Base-by-base conservation (phyloP, 2,797 vertebrate genomes). In the Leuciscus waleckii region DNA sequence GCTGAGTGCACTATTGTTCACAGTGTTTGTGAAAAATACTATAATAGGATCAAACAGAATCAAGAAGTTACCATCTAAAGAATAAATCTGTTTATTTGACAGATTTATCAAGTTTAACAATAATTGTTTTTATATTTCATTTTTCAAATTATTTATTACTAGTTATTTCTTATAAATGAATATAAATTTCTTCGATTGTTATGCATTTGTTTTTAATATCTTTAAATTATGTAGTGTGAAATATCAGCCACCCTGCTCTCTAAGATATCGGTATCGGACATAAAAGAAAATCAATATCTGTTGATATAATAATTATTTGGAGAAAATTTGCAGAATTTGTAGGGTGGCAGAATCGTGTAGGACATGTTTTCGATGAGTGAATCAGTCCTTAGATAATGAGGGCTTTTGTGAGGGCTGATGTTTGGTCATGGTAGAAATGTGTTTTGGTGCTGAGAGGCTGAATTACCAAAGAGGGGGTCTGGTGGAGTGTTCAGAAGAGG, bases 401-500 rank as follows among this genome's bases (percentile, higher is more conserved):
- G 26, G 43, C 3, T 67, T 76, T 87, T 83, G 9, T 67, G 32
- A 70, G 32, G 54, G 49, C 69, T 79, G 49, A 80, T 85, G 43
- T 84, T 58, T 71, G 83, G 85, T 77, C 82, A 85, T 77, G 86
- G 63, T 73, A 74, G 81, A 70, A 51, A 79, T 84, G 82, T 87
- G 86, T 87, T 89, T 82, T 85, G 79, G 75, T 86, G 84, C 81
- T 79, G 69, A 83, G 79, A 79, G 74, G 51, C 77, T 54, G 79
- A 86, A 86, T 83, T 84, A 86, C 80, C 32, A 63, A 80, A 85
- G 63, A 85, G 58, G 71, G 67, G 71, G 49, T 65, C 65, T 85
- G 86, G 80, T 85, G 83, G 75, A 87, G 82, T 73, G 82, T 77
- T 79, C 67, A 68, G 35, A 74, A 82, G 73, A 84, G 87, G 65